phyloP scores from a whole-genome alignment of 92 coral and sea anemone genomes.

The Actinostola sp. region DNA sequence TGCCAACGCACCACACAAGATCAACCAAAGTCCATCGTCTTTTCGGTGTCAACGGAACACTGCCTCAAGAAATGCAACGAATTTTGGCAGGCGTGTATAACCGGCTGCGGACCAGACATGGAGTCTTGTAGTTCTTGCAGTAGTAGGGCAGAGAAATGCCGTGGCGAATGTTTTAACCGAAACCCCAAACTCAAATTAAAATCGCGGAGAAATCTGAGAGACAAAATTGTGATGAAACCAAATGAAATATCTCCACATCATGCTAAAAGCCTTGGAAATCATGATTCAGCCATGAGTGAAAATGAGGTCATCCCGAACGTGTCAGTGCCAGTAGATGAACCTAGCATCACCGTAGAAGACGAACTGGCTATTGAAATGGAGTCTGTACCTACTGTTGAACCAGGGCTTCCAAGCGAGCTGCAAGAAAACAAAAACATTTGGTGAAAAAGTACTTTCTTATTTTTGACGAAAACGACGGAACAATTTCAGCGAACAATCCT shows the following conservation, averaged over 20 bases:
- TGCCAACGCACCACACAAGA: background rate
- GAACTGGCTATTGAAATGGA: background rate
- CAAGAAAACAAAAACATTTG: too few species aligned
- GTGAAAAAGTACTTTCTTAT: too few species aligned
- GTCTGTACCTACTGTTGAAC: background rate
- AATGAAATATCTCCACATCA: background rate
- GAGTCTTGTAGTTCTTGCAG: constrained; percentile 14
- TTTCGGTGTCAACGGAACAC: constrained; percentile 2
- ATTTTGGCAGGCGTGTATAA: constrained; percentile 31
- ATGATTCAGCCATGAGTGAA: background rate
- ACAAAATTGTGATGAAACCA: background rate
- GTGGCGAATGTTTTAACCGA: background rate
- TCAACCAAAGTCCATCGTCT: background rate
- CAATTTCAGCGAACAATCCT: too few species aligned
- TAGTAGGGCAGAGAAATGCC: constrained; percentile 12
- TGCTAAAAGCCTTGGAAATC: background rate
- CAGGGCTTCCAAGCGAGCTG: too few species aligned
- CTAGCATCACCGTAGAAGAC: background rate
- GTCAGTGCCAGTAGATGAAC: background rate
- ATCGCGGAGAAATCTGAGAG: constrained; percentile 9
- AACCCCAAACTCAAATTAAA: background rate
- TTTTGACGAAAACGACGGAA: too few species aligned
- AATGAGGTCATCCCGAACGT: background rate
- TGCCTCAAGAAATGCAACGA: constrained; percentile 30
- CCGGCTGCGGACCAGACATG: constrained; percentile 22